Percentiles rank a stretch among this genome's conserved stretches.
These are phyloP conservation scores for Onychomys torridus DNA, from an alignment of 2,797 vertebrate genomes.

Conservation along the genomic window DNA sequence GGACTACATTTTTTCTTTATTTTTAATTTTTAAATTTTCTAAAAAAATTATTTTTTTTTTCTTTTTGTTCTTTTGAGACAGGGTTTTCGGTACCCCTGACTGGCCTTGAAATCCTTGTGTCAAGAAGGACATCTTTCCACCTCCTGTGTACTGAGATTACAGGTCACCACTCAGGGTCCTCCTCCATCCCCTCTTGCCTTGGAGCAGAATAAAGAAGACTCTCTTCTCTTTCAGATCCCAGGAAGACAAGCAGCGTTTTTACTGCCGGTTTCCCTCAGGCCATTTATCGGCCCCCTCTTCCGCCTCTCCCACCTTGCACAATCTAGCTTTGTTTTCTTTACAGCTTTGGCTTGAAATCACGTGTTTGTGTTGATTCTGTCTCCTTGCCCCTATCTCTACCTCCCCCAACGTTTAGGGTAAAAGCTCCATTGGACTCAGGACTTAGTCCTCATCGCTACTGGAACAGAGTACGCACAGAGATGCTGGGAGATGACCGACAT, in stretches of 20 bases:
- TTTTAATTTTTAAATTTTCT: too few relatives aligned
- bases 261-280: not conserved
- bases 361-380: conserved; percentile 44
- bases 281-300: not conserved
- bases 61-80: not conserved
- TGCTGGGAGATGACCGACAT: not conserved
- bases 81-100: not conserved
- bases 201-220: not conserved
- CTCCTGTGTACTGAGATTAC: not conserved
- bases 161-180: not conserved
- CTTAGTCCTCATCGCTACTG: not conserved
- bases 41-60: not conserved
- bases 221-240: too few relatives aligned
- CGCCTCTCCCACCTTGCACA: conserved; percentile 26
- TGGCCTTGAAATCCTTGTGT: not conserved
- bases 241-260: not conserved
- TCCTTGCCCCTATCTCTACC: not conserved
- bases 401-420: not conserved
- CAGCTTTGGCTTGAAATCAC: conserved; percentile 29
- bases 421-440: not conserved
- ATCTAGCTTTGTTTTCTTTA: conserved; percentile 47
- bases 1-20: not conserved
- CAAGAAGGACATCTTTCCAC: not conserved
- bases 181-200: not conserved
- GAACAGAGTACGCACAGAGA: not conserved